phyloP scores from a whole-genome alignment of 2,888 invertebrate genomes.

The Dynastes tityus region DNA sequence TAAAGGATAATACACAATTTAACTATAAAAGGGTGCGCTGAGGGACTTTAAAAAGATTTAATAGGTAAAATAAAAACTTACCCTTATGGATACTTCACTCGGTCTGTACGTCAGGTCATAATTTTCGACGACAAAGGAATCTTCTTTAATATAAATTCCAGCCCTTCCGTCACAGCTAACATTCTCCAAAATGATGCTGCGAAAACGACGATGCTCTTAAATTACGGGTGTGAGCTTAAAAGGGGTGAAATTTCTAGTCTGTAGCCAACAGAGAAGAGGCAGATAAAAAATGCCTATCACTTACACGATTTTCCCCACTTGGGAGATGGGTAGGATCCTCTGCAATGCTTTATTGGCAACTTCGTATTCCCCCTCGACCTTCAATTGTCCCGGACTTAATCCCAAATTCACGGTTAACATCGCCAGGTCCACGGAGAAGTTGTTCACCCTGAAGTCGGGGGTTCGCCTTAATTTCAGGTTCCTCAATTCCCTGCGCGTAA shows the following conservation, averaged over 20 bases:
- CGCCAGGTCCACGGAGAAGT: slow-evolving; percentile 63
- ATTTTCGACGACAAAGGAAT: slow-evolving; percentile 74
- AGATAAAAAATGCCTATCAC: slow-evolving; percentile 50
- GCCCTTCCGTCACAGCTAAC: slow-evolving; percentile 74
- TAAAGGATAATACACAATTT: too few relatives aligned
- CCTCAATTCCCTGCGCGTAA: slow-evolving; percentile 62
- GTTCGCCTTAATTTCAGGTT: slow-evolving; percentile 64
- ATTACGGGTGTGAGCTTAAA: neutral
- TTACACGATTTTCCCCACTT: slow-evolving; percentile 66
- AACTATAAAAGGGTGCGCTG: too few relatives aligned
- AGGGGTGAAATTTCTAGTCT: slow-evolving; percentile 13
- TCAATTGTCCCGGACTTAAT: slow-evolving; percentile 65
- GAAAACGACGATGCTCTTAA: slow-evolving; percentile 49
- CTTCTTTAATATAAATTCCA: slow-evolving; percentile 74
- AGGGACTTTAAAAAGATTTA: too few relatives aligned
- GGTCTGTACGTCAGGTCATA: slow-evolving; percentile 74
- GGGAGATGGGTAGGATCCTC: slow-evolving; percentile 65
- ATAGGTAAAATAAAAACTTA: slow-evolving; percentile 60
- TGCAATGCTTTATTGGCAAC: slow-evolving; percentile 65
- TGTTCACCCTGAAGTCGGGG: slow-evolving; percentile 66
- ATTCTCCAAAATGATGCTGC: slow-evolving; percentile 74
- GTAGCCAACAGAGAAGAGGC: neutral
- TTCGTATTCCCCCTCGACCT: slow-evolving; percentile 65
- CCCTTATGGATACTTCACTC: slow-evolving; percentile 74
- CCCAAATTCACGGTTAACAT: slow-evolving; percentile 63